Evolutionary conservation across 2,888 invertebrate genomes (phyloP), one percentile per base, ranked within the genome.

Genomic region (Spodoptera exigua): DNA sequence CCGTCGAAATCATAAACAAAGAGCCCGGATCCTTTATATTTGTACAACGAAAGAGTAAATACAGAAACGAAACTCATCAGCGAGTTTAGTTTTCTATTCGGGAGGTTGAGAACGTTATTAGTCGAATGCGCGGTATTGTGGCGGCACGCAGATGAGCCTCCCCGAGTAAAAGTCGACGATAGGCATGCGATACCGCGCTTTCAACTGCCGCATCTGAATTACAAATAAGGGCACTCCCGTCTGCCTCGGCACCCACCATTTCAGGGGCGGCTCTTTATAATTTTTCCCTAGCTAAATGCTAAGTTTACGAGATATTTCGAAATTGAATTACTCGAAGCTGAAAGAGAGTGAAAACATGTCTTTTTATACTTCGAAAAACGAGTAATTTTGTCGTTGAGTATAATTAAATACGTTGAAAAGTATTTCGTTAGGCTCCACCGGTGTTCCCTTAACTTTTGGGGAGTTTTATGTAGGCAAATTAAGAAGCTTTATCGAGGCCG

Each of bases 171-270:
- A 70, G 57, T 74, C 63, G 46, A 60, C 62, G 51, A 74, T 62
- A 58, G 54, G 55, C 62, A 51, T 53, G 63, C 69, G 64, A 62
- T 61, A 60, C 61, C 39, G 41, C 73, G 67, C 70, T 76, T 68
- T 72, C 72, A 72, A 74, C 70, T 55, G 58, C 69, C 76, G 71
- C 79, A 84, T 86, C 81, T 84, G 84, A 85, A 84, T 87, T 73
- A 81, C 84, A 87, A 84, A 87, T 85, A 78, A 80, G 81, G 68
- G 61, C 45, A 74, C 75, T 79, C 58, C 53, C 69, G 48, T 64
- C 53, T 61, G 62, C 48, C 52, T 61, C 61, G 54, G 54, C 65
- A 61, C 64, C 60, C 64, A 64, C 67, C 64, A 70, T 76, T 71
- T 75, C 47, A 63, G 59, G 36, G 47, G 39, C 47, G 41, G 14